A percentile compares a stretch with the other conserved stretches of the same genome.
Conservation (phyloP, 1,140 invertebrate species). For the Cepaea nemoralis region DNA sequence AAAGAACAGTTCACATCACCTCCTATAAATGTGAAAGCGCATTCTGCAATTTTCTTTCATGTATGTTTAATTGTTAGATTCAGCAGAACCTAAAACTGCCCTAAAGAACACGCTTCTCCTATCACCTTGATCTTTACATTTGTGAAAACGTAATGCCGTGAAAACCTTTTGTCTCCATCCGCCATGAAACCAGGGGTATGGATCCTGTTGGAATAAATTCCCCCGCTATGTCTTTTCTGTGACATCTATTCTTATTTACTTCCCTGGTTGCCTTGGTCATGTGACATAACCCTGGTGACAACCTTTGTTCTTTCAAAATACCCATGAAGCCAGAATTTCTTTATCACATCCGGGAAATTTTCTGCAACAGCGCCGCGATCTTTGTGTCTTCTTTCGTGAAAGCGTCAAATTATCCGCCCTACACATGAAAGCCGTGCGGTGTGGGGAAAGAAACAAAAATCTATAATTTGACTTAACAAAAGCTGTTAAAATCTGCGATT, state of each 20-base stretch:
- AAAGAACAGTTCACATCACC: no score
- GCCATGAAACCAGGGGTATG: neutral
- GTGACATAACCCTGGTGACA: neutral
- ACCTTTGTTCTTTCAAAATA: neutral
- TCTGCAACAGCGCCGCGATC: neutral
- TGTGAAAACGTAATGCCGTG: neutral
- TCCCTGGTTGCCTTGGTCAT: neutral
- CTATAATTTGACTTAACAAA: neutral
- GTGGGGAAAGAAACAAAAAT: neutral
- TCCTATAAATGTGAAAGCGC: no score
- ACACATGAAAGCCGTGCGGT: neutral
- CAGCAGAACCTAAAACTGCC: neutral
- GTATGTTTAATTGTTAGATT: neutral
- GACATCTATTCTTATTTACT: neutral
- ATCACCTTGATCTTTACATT: neutral
- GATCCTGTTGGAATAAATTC: neutral
- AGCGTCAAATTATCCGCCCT: neutral
- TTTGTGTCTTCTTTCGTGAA: neutral
- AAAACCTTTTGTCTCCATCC: neutral
- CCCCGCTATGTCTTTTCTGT: neutral
- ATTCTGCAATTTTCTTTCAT: neutral
- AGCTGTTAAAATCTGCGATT: neutral
- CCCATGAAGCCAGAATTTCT: neutral
- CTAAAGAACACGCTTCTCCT: neutral
- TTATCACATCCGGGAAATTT: constrained; percentile 9